Evolutionary conservation across 1,140 invertebrate genomes (phyloP), one percentile per base, ranked within the genome.

Genomic region (Leptonema lineaticorne): DNA sequence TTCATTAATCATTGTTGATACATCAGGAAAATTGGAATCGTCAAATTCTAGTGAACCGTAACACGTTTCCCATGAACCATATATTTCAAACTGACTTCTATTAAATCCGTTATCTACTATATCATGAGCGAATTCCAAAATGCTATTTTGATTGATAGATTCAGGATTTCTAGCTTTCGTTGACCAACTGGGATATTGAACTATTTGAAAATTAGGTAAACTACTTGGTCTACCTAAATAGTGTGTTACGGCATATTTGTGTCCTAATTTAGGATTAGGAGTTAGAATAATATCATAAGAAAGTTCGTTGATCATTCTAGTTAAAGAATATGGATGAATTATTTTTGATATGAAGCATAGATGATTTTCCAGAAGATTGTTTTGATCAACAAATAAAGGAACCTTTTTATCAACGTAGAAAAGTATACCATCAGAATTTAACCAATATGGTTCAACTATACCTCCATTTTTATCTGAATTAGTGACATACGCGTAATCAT

Each of bases 11-110:
- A 88, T 78, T 14, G 77, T 73, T 5, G 81, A 84, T 7, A 92
- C 84, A 71, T 94, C 81, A 0, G 89, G 86, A 78, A 97, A 96
- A 76, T 91, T 91, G 0, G 76, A 78, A 6, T 76, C 76, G 73
- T 93, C 85, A 70, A 95, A 92, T 16, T 80, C 83, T 14, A 92
- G 81, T 16, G 92, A 91, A 2, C 95, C 94, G 74, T 96, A 97
- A 74, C 92, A 92, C 14, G 85, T 87, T 75, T 96, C 93, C 94
- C 94, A 97, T 7, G 89, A 86, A 75, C 97, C 94, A 75, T 97
- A 94, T 50, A 97, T 93, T 82, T 96, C 94, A 14, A 96, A 68
- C 74, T 95, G 93, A 60, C 92, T 91, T 75, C 89, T 86, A 0
- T 86, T 81, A 73, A 94, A 96, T 0, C 86, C 87, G 74, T 91